Evolutionary conservation across 1,140 invertebrate species (phyloP), one percentile per base, ranked within the genome.

Genomic region (Meloidogyne hapla): DNA sequence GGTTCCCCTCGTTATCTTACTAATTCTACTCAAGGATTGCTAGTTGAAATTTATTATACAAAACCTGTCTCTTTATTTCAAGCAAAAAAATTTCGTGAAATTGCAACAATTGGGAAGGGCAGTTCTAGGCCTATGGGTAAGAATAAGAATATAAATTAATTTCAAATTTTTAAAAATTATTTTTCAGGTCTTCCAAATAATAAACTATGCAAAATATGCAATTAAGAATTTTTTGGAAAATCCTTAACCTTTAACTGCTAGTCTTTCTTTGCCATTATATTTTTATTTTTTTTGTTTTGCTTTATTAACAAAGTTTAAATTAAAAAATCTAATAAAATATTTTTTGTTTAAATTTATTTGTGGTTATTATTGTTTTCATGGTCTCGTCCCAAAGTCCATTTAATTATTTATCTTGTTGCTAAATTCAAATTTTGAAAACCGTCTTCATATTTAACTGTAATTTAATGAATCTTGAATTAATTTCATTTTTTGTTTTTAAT

Each of bases 121-220:
- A 63, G 56, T 8, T 73, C 71, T 38, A 42, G 71, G 33, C 42
- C 61, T 63, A 61, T 56, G 61, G 69, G 69, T 45, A 45, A 40
- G 2, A 12, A 3, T 33, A 10, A 48, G 9, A 13, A 0, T 48
- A 23, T 9, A 25, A n/a, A n/a, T n/a, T n/a, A n/a, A 13, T n/a
- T 38, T 13, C 21, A 15, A 63, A 62, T 6, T 63, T 13, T 56
- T 56, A 63, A 33, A n/a, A 8, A 18, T n/a, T 42, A 69, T 28
- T 69, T 69, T 23, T 64, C n/a, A 73, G 71, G 71, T 8, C 48
- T 73, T 65, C 71, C 71, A 64, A 73, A 73, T 45, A 73, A 73
- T 64, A 73, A 73, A 63, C 18, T 56, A 1, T 73, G 71, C 25
- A 63, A 23, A 13, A 42, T 40, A 2, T 73, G 71, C 56, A 73